Base-by-base conservation (phyloP, 2,888 invertebrate species). In the Blastobasis adustella region DNA sequence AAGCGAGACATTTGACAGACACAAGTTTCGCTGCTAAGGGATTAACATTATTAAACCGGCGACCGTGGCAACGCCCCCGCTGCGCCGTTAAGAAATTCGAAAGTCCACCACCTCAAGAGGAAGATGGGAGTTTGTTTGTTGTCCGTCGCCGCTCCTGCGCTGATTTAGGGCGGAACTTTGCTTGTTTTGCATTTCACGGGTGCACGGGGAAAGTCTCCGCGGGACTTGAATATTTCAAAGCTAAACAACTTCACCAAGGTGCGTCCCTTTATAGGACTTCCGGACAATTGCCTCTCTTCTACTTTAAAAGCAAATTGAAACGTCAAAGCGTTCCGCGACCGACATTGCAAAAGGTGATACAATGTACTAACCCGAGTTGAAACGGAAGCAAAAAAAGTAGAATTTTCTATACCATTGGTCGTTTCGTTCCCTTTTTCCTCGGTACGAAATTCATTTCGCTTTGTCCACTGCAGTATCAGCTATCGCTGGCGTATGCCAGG, bases 181-280 rank as follows among this genome's bases (percentile, higher is more conserved):
- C 80, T 79, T 84, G 82, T 85, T 86, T 86, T 79, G 80, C 78
- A 86, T 85, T 84, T 79, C 76, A 79, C 73, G 70, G 76, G 65
- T 69, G 74, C 69, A 64, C 69, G 69, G 74, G 77, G 79, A 79
- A 79, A 78, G 77, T 79, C 79, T 69, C 82, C 82, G 66, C 58
- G 80, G 79, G 82, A 81, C 79, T 79, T 82, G 77, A 84, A 86
- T 85, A 82, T 84, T 83, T 82, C 74, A 76, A 79, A 76, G 67
- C 72, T 73, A 37, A 51, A 73, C 70, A 80, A 80, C 73, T 81
- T 79, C 58, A 61, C 71, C 75, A 69, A 80, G 76, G 71, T 75
- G 69, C 68, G 73, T 76, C 76, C 76, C 76, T 81, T 82, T 79
- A 78, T 71, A 67, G 59, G 69, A 70, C 69, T 76, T 70, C 67